Base-by-base conservation (phyloP, 2,888 invertebrate genomes). In the Dysmachus trigonus region DNA sequence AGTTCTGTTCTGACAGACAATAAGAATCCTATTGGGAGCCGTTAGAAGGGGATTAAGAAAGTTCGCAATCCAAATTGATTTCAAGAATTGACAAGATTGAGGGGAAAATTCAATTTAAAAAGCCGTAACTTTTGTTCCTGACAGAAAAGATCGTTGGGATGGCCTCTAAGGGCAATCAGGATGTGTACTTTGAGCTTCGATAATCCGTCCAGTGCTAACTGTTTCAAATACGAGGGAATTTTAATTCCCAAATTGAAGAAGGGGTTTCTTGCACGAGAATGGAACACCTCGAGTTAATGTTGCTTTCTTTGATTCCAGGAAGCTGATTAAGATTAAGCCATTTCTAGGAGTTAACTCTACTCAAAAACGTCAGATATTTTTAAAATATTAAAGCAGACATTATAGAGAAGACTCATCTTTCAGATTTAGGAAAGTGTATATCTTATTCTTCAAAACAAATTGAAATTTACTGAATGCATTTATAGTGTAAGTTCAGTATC, bases 81-180 rank as follows among this genome's bases (percentile, higher is more conserved):
- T 83, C 83, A 71, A 83, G 83, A 83, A 83, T 83, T 83, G 83
- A 83, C 83, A 83, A 83, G 83, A 83, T 83, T 83, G 83, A 41
- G 83, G 83, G 72, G 72, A 83, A 83, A 83, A 83, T 83, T 83
- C 83, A 83, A 83, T 83, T 83, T 83, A 83, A 83, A 83, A 83
- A 83, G 72, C 83, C 38, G 83, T 83, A 83, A 83, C 83, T 83
- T 83, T 83, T 72, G 83, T 83, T 83, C 83, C 35, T 71, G 83
- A 83, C 83, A 83, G 83, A 72, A 41, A 35, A 83, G 82, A 82
- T 71, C 82, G 33, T 15, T 22, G 51, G 22, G 8, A 72, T 30
- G 41, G 83, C 30, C 38, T 83, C 47, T 27, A 31, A 72, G 72
- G 71, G 72, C 22, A 83, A 72, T 53, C 81, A 81, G 81, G 47